phyloP scores from a whole-genome alignment of 37 sponge, comb jelly and placozoan genomes.

The Halisarca cf. caerulea region DNA sequence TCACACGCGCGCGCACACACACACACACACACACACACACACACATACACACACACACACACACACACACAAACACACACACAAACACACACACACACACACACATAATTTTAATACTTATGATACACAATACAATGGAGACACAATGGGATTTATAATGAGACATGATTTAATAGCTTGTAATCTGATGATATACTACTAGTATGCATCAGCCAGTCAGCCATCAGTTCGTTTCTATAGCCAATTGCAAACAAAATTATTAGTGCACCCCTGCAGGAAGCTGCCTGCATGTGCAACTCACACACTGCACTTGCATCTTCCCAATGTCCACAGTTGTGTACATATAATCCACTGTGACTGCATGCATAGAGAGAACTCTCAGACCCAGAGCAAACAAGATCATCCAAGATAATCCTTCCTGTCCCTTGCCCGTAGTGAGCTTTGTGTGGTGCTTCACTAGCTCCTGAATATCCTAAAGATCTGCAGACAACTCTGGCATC shows the following conservation, averaged over 20 bases:
- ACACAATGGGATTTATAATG: neutral
- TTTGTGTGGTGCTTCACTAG: neutral
- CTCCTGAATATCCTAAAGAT: slow-evolving; percentile 27
- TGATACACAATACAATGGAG: neutral
- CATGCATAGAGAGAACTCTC: neutral
- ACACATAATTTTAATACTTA: too few relatives aligned
- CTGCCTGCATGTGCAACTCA: neutral
- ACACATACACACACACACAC: too few relatives aligned
- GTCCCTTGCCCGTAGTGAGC: slow-evolving; percentile 11
- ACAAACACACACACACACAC: too few relatives aligned
- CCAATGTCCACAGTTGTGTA: slow-evolving; percentile 5
- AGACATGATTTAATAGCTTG: neutral
- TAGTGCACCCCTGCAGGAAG: neutral
- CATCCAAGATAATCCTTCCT: slow-evolving; percentile 27
- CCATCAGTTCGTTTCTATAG: neutral
- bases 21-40: too few relatives aligned
- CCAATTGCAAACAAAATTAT: neutral
- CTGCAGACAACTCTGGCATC: slow-evolving; percentile 34
- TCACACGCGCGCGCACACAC: too few relatives aligned
- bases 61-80: too few relatives aligned
- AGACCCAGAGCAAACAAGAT: slow-evolving; percentile 24
- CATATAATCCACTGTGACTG: neutral
- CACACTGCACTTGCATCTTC: slow-evolving; percentile 11
- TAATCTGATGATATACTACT: neutral
- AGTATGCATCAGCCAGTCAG: neutral